A percentile compares a stretch with the other conserved stretches of the same genome.
phyloP scores from a whole-genome alignment of 1,140 invertebrate species.

The Formica exsecta region DNA sequence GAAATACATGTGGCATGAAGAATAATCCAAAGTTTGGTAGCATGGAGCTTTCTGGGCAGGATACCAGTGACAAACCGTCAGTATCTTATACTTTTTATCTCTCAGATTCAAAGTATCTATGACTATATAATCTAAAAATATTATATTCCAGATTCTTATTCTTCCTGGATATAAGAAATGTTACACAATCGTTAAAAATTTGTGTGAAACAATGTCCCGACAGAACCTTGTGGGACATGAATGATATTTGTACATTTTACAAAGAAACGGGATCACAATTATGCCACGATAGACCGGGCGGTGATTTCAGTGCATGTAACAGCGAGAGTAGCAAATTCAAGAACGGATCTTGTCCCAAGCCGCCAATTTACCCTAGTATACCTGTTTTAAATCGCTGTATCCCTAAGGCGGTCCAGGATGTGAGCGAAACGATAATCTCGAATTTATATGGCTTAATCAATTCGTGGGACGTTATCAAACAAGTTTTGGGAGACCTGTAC shows the following conservation, averaged over 20 bases:
- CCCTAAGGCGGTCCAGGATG: constrained; percentile 89
- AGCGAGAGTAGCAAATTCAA: constrained; percentile 87
- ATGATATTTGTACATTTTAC: constrained; percentile 93
- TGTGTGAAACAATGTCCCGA: constrained; percentile 96
- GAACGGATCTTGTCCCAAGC: constrained; percentile 90
- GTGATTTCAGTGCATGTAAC: constrained; percentile 82
- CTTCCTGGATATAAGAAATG: constrained; percentile 93
- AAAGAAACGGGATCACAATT: constrained; percentile 90
- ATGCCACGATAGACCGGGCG: constrained; percentile 89
- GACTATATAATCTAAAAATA: not conserved
- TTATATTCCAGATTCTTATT: constrained; percentile 90
- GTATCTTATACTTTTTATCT: constrained; percentile 69
- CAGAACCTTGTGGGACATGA: constrained; percentile 88
- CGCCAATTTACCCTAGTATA: constrained; percentile 91
- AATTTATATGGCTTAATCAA: constrained; percentile 94
- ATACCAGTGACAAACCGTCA: constrained; percentile 92
- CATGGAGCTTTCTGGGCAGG: constrained; percentile 92
- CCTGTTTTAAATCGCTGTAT: constrained; percentile 96
- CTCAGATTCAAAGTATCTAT: constrained; percentile 29
- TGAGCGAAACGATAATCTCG: constrained; percentile 88
- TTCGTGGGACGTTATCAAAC: constrained; percentile 94
- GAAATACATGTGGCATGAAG: constrained; percentile 96
- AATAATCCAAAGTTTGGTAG: constrained; percentile 92
- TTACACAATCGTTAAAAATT: constrained; percentile 93
- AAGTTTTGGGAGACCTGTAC: constrained; percentile 95